Evolutionary conservation across 2,888 invertebrate species (phyloP).

Genomic region (Perdita meconis): DNA sequence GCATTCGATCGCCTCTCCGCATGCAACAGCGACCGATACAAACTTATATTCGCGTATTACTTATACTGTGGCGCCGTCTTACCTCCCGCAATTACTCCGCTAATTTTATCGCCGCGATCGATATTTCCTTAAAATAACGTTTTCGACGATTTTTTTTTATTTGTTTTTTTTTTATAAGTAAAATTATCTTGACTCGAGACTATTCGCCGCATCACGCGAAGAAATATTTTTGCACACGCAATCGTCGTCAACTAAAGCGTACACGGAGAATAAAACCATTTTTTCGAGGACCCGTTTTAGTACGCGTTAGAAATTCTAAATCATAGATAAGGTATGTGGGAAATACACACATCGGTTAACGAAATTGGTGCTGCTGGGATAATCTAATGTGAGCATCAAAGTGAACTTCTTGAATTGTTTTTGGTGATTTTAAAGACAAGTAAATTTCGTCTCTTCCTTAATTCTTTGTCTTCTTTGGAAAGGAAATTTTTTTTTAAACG

Average conservation of each 20-base stretch:
- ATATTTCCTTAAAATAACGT: slow-evolving; percentile 18
- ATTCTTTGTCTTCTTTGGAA: no score
- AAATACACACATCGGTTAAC: no score
- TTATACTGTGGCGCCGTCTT: background rate
- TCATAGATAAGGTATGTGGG: no score
- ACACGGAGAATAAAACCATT: background rate
- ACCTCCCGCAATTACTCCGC: slow-evolving; percentile 12
- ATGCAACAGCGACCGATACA: slow-evolving; percentile 34
- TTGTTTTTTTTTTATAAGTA: background rate
- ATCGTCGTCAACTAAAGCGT: background rate
- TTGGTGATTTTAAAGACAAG: no score
- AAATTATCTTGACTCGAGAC: background rate
- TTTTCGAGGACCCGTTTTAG: no score
- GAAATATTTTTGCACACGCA: background rate
- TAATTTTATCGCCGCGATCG: slow-evolving; percentile 23
- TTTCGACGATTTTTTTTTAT: background rate
- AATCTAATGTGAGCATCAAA: no score
- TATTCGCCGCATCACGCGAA: background rate
- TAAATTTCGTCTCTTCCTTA: no score
- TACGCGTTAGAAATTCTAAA: no score
- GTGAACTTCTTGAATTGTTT: no score
- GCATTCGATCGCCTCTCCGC: slow-evolving; percentile 16
- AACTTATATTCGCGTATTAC: no score
- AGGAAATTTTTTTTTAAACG: no score
- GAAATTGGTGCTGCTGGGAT: no score